Percentiles rank a stretch among this genome's conserved stretches.
These are phyloP conservation scores for Odobenus rosmarus DNA, from an alignment of 2,113 vertebrate genomes.

Conservation along the genomic window DNA sequence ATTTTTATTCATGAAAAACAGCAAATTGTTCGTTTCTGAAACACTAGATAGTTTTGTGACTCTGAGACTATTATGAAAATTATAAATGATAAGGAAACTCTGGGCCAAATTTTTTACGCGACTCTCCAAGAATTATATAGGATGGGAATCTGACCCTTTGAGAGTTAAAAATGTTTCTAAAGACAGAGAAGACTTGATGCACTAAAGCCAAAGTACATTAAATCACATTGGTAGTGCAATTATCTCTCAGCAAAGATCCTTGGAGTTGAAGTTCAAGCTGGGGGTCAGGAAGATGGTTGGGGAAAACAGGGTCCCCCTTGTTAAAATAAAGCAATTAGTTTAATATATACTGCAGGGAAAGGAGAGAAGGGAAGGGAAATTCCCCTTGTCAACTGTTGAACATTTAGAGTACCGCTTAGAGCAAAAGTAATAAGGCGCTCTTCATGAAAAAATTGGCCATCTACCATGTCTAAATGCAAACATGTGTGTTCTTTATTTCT, in stretches of 20 bases:
- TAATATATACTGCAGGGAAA: conserved; percentile 72
- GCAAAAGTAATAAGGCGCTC: conserved; percentile 73
- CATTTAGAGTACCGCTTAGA: conserved; percentile 63
- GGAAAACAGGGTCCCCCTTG: conserved; percentile 68
- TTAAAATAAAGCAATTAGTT: conserved; percentile 82
- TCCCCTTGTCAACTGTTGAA: conserved; percentile 76
- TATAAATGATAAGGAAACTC: conserved; percentile 79
- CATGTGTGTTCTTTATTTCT: conserved; percentile 77
- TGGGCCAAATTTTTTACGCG: conserved; percentile 74
- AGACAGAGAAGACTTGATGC: conserved; percentile 35
- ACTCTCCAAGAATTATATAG: conserved; percentile 66
- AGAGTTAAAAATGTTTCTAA: conserved; percentile 68
- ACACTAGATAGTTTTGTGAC: conserved; percentile 64
- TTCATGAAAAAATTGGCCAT: conserved; percentile 71
- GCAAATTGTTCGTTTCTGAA: conserved; percentile 71
- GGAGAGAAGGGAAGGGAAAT: conserved; percentile 70
- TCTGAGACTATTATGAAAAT: conserved; percentile 72
- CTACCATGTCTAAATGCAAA: conserved; percentile 77
- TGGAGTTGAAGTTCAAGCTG: conserved; percentile 69
- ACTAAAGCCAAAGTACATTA: background rate
- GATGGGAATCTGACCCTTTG: conserved; percentile 72
- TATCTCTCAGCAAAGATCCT: conserved; percentile 59
- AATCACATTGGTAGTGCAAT: conserved; percentile 56
- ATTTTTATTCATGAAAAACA: conserved; percentile 49
- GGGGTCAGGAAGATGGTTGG: conserved; percentile 57